Evolutionary conservation across 2,797 vertebrate genomes (phyloP).

Genomic region (Xenopus petersii): DNA sequence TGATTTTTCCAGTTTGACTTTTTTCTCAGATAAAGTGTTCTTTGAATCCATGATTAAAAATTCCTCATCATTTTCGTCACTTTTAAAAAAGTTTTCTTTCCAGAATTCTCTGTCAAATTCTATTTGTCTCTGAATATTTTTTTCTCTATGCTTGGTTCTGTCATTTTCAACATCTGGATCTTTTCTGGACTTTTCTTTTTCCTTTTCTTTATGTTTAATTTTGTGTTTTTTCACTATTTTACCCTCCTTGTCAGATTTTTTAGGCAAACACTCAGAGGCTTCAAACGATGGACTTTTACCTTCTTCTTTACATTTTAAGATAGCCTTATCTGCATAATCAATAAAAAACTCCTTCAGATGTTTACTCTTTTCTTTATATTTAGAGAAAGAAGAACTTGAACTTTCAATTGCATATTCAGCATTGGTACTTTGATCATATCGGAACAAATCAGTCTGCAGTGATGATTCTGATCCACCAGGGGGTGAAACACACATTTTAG

Average conservation of each 20-base stretch:
- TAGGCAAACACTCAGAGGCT: constrained; percentile 76
- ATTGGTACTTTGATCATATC: constrained; percentile 85
- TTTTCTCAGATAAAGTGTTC: constrained; percentile 71
- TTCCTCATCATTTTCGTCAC: constrained; percentile 86
- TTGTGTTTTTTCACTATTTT: constrained; percentile 97
- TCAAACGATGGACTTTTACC: constrained; percentile 78
- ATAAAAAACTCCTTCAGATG: constrained; percentile 85
- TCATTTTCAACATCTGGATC: constrained; percentile 87
- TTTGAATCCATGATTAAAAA: constrained; percentile 76
- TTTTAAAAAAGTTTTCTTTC: constrained; percentile 99
- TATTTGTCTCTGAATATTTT: constrained; percentile 84
- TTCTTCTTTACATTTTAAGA: constrained; percentile 81
- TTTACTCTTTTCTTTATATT: constrained; percentile 97
- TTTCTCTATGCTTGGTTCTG: constrained; percentile 83
- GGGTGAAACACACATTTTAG: constrained; percentile 83
- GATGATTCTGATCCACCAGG: constrained; percentile 73
- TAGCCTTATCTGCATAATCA: constrained; percentile 81
- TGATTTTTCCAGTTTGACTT: constrained; percentile 70
- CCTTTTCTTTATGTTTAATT: constrained; percentile 87
- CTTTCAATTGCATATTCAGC: constrained; percentile 86
- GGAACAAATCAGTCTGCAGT: constrained; percentile 76
- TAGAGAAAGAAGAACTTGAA: constrained; percentile 89
- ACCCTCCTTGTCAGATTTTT: constrained; percentile 87
- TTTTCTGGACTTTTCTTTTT: constrained; percentile 89
- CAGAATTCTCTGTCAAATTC: constrained; percentile 98